Evolutionary conservation across 2,888 invertebrate species (phyloP), one percentile per base, ranked within the genome.

Genomic region (Lepidochrysops patricia): DNA sequence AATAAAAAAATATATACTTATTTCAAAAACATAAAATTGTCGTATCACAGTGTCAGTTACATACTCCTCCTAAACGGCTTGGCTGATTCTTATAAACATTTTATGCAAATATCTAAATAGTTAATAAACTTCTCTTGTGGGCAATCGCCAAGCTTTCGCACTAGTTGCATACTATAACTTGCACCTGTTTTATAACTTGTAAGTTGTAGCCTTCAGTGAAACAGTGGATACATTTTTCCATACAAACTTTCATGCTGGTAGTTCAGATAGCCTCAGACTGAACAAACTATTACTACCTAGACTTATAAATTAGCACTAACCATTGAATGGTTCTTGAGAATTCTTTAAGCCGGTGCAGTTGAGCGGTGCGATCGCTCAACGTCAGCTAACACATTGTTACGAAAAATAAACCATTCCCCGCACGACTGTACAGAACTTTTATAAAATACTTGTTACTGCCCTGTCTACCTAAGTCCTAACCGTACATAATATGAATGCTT

Each of bases 301-400:
- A 60, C 64, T 63, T 62, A 64, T 66, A 66, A 66, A 66, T 66
- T 66, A 63, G 64, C 48, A 54, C 64, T 61, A 57, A 58, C 26
- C 27, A 54, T 29, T 15, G 54, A 54, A 54, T 32, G 27, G 32
- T 62, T 65, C 62, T 62, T 61, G 63, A 63, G 60, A 63, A 63
- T 63, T 63, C 62, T 64, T 58, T 60, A 63, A 63, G 61, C 61
- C 56, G 60, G 63, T 57, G 64, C 62, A 60, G 62, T 64, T 63
- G 60, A 62, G 63, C 61, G 62, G 59, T 63, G 72, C 74, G 75
- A 84, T 84, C 81, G 70, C 77, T 84, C 85, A 83, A 77, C 72
- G 84, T 84, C 84, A 65, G 65, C 65, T 62, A 61, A 67, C 73
- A 73, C 77, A 82, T 84, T 84, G 84, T 84, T 83, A 81, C 71